phyloP scores from a whole-genome alignment of 2,888 invertebrate genomes.

The Ophraella communa region DNA sequence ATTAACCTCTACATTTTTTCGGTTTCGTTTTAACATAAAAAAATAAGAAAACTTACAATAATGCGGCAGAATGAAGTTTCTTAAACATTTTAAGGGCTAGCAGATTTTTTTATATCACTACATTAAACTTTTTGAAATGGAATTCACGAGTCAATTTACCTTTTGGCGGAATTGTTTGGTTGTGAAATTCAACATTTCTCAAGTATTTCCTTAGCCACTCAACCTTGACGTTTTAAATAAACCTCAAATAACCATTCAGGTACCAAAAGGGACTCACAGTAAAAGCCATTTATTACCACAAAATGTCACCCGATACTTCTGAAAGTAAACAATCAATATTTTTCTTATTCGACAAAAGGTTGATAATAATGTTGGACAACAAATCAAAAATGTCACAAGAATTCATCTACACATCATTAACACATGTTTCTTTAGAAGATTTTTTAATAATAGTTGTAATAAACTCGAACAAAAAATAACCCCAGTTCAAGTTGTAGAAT shows the following conservation, averaged over 20 bases:
- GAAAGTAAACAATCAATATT: conserved; percentile 36
- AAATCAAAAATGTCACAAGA: conserved; percentile 31
- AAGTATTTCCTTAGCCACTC: conserved; percentile 17
- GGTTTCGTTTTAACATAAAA: too few relatives aligned
- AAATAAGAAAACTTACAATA: too few relatives aligned
- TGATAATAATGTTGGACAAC: conserved; percentile 31
- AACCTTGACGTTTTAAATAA: conserved; percentile 24
- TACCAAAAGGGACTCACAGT: conserved; percentile 30
- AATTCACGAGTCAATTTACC: too few relatives aligned
- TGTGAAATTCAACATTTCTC: background rate
- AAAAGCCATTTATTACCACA: conserved; percentile 38
- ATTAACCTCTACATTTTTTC: too few relatives aligned
- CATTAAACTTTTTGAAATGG: too few relatives aligned
- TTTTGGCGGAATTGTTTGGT: background rate
- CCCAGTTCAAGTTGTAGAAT: background rate
- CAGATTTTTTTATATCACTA: too few relatives aligned
- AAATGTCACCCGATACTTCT: conserved; percentile 30
- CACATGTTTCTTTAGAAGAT: conserved; percentile 33
- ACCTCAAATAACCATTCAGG: conserved; percentile 26
- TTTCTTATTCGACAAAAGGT: conserved; percentile 27
- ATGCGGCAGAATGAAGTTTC: too few relatives aligned
- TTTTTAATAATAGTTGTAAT: conserved; percentile 1
- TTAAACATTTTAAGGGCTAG: too few relatives aligned
- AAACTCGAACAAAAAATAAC: background rate
- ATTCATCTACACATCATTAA: conserved; percentile 35